phyloP scores from a whole-genome alignment of 2,113 vertebrate species.

The Felis chaus region DNA sequence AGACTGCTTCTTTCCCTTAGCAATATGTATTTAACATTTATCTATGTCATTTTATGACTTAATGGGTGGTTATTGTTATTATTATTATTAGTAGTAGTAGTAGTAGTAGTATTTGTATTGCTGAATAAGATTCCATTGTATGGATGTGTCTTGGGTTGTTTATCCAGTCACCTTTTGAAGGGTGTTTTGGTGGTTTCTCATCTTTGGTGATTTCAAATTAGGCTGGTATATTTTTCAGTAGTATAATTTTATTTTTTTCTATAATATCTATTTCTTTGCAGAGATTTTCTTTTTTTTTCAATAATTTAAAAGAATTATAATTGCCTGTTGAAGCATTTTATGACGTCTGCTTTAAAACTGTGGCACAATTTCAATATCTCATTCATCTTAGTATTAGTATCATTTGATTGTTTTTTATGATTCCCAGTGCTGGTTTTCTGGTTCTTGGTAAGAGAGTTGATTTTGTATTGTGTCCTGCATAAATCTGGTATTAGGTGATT shows the following conservation, averaged over 20 bases:
- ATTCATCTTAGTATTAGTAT: not conserved
- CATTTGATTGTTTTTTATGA: not conserved
- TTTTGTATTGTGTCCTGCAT: not conserved
- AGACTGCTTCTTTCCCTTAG: not conserved
- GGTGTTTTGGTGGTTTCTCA: not conserved
- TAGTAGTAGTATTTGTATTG: not conserved
- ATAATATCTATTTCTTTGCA: not conserved
- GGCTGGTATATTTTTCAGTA: not conserved
- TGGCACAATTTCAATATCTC: not conserved
- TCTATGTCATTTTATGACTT: not conserved
- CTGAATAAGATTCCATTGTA: not conserved
- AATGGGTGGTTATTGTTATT: not conserved
- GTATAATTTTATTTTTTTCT: not conserved
- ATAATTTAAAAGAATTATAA: not conserved
- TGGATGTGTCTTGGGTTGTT: not conserved
- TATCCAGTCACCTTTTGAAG: not conserved
- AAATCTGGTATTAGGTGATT: not conserved
- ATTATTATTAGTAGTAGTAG: too few relatives aligned
- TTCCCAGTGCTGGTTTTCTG: not conserved
- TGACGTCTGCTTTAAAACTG: not conserved
- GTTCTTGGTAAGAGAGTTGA: not conserved
- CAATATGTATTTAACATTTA: not conserved
- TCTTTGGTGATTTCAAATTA: not conserved
- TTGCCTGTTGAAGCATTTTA: not conserved
- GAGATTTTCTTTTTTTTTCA: not conserved